Conservation (phyloP, 2,113 vertebrate species). For the Hemiscyllium ocellatum region DNA sequence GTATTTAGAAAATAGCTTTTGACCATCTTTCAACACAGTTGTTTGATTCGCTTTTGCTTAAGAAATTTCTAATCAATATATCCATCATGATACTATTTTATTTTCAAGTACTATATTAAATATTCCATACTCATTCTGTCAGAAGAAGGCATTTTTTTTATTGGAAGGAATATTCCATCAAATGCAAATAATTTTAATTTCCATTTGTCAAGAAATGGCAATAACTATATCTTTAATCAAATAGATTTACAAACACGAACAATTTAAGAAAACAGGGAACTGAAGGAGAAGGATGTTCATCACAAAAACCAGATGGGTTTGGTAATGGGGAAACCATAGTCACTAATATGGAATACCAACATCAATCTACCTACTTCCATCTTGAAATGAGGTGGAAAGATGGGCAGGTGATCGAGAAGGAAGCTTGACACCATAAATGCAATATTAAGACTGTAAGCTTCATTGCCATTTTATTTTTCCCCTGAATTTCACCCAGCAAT, state of each 20-base stretch:
- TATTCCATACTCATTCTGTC: not conserved
- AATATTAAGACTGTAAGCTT: not conserved
- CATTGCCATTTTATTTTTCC: not conserved
- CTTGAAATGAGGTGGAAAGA: not conserved
- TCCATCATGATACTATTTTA: too few relatives aligned
- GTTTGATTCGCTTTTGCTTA: not conserved
- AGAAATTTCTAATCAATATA: not conserved
- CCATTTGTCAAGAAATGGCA: not conserved
- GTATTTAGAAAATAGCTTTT: not conserved
- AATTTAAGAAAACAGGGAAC: not conserved
- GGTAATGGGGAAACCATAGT: not conserved
- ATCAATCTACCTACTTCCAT: not conserved
- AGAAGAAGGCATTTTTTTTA: not conserved
- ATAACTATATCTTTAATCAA: not conserved
- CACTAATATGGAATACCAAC: not conserved
- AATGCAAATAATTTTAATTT: not conserved
- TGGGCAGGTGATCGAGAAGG: not conserved
- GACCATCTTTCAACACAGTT: not conserved
- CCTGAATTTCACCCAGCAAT: not conserved
- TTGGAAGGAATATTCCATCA: not conserved
- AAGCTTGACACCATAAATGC: not conserved
- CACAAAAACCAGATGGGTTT: not conserved
- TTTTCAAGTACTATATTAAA: not conserved
- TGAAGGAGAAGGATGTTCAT: not conserved
- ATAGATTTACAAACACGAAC: not conserved